Evolutionary conservation across 2,113 vertebrate genomes (phyloP), one percentile per base, ranked within the genome.

Genomic region (Polypterus senegalus): DNA sequence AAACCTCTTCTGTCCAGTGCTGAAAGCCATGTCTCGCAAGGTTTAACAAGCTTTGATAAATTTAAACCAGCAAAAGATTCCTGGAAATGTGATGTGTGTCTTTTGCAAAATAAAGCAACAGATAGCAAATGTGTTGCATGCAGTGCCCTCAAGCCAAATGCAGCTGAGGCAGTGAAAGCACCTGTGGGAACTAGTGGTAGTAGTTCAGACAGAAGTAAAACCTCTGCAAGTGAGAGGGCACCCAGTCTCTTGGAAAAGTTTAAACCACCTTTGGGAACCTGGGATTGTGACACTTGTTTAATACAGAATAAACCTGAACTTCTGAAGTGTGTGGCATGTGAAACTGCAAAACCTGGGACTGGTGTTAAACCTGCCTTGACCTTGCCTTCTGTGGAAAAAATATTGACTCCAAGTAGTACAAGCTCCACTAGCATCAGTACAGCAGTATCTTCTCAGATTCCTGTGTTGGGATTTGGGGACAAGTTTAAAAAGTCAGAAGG

Each of bases 241-340:
- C 5, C 76, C 63, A 80, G 79, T 63, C 90, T 94, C 60, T 89
- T 80, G 69, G 77, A 88, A 47, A 84, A 83, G 64, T 94, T 97
- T 68, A 86, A 91, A 72, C 71, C 85, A 54, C 72, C 86, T 43
- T 66, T 77, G 44, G 92, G 86, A 65, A 89, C 73, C 0, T 99
- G 97, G 97, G 92, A 96, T 54, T 99, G 97, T 74, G 94, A 98
- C 69, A 97, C 92, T 2, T 99, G 97, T 79, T 80, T 99, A 68
- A 92, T 99, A 57, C 83, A 80, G 51, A 99, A 99, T 79, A 97
- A 94, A 74, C 76, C 88, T 0, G 94, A 99, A 61, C 87, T 79
- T 9, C 78, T 91, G 11, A 97, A 94, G 76, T 99, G 97, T 64
- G 73, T 97, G 70, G 95, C 95, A 1, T 99, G 97, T 70, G 92